Evolutionary conservation across 2,797 vertebrate genomes (phyloP), one percentile per base, ranked within the genome.

Genomic region (Poecilia picta): DNA sequence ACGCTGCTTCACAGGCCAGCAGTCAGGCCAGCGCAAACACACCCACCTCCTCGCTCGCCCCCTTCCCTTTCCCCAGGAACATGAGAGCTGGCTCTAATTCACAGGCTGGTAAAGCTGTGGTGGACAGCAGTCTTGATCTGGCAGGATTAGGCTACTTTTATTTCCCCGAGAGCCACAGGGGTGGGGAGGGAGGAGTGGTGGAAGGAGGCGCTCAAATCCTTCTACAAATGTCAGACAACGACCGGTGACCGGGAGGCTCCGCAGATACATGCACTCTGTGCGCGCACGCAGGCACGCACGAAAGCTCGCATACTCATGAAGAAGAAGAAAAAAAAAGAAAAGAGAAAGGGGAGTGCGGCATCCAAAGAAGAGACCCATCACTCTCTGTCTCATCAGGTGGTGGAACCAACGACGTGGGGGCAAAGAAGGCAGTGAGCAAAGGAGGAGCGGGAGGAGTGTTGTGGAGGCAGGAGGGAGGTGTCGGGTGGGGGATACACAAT

Each of bases 221-320:
- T 93, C 93, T 90, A 92, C 93, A 95, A 94, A 95, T 96, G 95
- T 95, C 93, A 96, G 87, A 89, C 91, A 92, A 91, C 80, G 88
- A 91, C 84, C 82, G 62, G 88, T 91, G 94, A 95, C 90, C 92
- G 64, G 64, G 75, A 57, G 89, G 89, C 86, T 47, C 73, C 72
- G 53, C 39, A 74, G 36, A 85, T 46, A 81, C 81, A 89, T 72
- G 73, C 77, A 23, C 80, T 74, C 76, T 79, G 4, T 6, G 23
- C 72, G 81, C 36, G 43, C 41, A 74, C 12, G 39, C 68, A 75
- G 31, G 43, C 41, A 74, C 10, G 39, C 68, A 75, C 76, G 46
- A 36, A 59, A 80, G 80, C 83, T 75, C 77, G 87, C 89, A 88
- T 87, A 86, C 84, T 83, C 77, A 84, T 88, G 86, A 73, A 43